Evolutionary conservation across 2,888 invertebrate genomes (phyloP), one percentile per base, ranked within the genome.

Genomic region (Euproctis similis): DNA sequence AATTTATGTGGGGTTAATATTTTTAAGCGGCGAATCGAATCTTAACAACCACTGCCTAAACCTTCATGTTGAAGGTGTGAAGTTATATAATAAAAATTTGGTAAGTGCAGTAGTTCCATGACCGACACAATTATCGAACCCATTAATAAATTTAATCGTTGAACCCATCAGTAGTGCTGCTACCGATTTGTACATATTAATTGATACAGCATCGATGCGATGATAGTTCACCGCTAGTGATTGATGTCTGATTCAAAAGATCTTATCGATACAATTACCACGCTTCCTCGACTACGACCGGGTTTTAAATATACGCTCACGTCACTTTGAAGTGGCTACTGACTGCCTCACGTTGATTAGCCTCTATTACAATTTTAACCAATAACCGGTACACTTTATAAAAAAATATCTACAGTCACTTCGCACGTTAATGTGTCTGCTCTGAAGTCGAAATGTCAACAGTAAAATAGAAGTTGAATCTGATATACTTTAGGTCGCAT

Each of bases 141-240:
- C 75, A 71, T 78, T 78, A 78, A 70, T 77, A 74, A n/a, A 70
- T 63, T 56, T 68, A 73, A 77, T 77, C 67, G 66, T 53, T 43
- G 59, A 54, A 45, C 59, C 57, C 65, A 69, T 66, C 68, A 55
- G 61, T 64, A n/a, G 53, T 55, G 52, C 53, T 48, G 78, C 80
- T 81, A 80, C 82, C 69, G 80, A 77, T 81, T 74, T 66, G 64
- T 64, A n/a, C n/a, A n/a, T n/a, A 70, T 73, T 81, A 82, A 84
- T 82, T 82, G 80, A 81, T 80, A 73, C 54, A 59, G 64, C 61
- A 53, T 57, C 62, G 57, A 53, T 50, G 51, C 64, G 73, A 73
- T 77, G 78, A 77, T 75, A 73, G 76, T 72, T 69, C 63, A 54
- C 59, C 51, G 55, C 46, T 53, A 59, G 66, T 72, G 82, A 82